A percentile compares a stretch with the other conserved stretches of the same genome.
Evolutionary conservation across 2,113 vertebrate species (phyloP).

Genomic region (Tupaia tana): DNA sequence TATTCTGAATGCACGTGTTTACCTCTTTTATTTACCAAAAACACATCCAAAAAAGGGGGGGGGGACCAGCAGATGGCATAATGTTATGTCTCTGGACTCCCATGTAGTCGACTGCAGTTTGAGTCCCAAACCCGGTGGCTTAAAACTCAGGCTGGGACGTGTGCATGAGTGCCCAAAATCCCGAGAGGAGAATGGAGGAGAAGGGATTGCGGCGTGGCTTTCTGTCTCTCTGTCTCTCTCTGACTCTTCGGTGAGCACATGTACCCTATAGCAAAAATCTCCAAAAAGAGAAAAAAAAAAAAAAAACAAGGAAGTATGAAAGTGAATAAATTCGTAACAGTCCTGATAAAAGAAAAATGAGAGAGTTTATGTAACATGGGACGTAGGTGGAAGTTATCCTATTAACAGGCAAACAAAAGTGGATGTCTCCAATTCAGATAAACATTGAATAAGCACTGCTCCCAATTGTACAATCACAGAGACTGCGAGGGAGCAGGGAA

Average conservation of each 20-base stretch:
- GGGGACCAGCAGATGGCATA: too few species aligned
- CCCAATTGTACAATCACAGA: neutral
- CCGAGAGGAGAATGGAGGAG: too few species aligned
- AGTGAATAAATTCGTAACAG: neutral
- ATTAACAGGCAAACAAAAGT: neutral
- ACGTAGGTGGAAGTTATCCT: neutral
- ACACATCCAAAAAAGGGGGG: neutral
- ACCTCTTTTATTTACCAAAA: conserved; percentile 52
- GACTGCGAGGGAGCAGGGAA: neutral
- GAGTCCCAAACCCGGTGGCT: too few species aligned
- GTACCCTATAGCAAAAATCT: neutral
- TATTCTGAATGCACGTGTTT: conserved; percentile 44
- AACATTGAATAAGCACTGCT: neutral
- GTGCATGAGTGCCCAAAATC: too few species aligned
- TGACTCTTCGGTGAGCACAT: too few species aligned
- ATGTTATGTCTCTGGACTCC: too few species aligned
- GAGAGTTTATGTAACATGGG: neutral
- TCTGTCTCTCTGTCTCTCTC: too few species aligned
- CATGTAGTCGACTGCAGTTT: too few species aligned
- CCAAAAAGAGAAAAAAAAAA: neutral
- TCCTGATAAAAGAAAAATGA: neutral
- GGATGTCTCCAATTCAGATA: neutral
- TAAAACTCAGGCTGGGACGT: too few species aligned
- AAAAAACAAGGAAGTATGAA: neutral
- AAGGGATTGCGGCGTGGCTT: too few species aligned